A percentile compares a stretch with the other conserved stretches of the same genome.
Evolutionary conservation across 2,113 vertebrate species (phyloP).

Genomic region (Kryptolebias marmoratus): DNA sequence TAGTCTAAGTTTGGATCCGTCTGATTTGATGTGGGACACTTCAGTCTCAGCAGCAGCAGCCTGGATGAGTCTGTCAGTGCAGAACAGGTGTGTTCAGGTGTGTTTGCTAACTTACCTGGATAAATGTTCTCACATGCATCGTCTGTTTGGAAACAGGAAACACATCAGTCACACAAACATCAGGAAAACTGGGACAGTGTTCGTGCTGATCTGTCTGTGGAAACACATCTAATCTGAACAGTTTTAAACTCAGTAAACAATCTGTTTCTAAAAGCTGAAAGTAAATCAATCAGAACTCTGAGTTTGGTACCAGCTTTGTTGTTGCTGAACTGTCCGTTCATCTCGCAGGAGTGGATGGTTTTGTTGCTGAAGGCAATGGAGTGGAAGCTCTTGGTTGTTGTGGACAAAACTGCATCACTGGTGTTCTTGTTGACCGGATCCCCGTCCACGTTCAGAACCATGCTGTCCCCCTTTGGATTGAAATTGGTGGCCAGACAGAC

Average conservation of each 20-base stretch:
- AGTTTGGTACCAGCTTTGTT: neutral
- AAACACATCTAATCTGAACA: too few species aligned
- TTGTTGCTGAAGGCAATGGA: slow-evolving; percentile 35
- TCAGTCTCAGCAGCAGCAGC: too few species aligned
- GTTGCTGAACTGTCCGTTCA: neutral
- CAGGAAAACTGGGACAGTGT: neutral
- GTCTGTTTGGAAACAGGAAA: neutral
- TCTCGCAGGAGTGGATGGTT: too few species aligned
- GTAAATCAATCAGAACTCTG: too few species aligned
- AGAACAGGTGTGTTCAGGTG: too few species aligned
- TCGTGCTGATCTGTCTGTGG: too few species aligned
- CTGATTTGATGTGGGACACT: too few species aligned
- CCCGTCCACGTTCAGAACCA: neutral
- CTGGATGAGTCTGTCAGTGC: too few species aligned
- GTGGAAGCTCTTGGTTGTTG: rapidly evolving
- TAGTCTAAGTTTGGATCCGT: too few species aligned
- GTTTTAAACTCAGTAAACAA: neutral
- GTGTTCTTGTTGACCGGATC: rapidly evolving
- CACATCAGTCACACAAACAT: neutral
- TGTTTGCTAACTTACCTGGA: slow-evolving; percentile 39
- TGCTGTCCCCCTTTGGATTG: neutral
- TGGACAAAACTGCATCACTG: neutral
- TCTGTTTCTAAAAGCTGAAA: neutral
- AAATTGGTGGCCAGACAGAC: slow-evolving; percentile 66
- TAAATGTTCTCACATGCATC: neutral